Evolutionary conservation across 2,113 vertebrate genomes (phyloP).

Genomic region (Crotalus viridis): DNA sequence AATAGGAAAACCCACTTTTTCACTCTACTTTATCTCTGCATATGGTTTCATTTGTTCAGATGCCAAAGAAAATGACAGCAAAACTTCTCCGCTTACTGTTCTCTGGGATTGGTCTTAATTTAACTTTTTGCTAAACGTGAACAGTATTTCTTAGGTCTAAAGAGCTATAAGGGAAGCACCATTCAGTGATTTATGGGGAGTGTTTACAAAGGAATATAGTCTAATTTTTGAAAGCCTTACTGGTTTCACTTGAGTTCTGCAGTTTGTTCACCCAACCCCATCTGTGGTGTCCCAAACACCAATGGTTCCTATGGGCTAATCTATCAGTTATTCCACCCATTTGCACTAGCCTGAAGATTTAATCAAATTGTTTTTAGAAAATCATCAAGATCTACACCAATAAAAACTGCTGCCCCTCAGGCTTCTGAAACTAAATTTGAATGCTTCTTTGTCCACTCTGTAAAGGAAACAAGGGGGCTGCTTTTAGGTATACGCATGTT

Average conservation of each 20-base stretch:
- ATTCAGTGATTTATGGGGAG: not conserved
- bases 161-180: not conserved
- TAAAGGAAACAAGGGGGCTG: not conserved
- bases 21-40: constrained; percentile 23
- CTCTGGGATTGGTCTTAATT: constrained; percentile 24
- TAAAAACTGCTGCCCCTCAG: not conserved
- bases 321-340: not conserved
- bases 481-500: not conserved
- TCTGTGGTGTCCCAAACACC: constrained; percentile 6
- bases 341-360: not conserved
- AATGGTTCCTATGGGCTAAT: not conserved
- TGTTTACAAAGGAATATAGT: not conserved
- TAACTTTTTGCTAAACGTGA: constrained; percentile 44
- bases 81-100: constrained; percentile 28
- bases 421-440: not conserved
- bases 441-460: not conserved
- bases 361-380: not conserved
- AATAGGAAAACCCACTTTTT: constrained; percentile 46
- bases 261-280: not conserved
- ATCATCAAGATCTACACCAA: not conserved
- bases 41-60: constrained; percentile 36
- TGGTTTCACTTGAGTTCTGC: not conserved
- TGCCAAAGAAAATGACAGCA: constrained; percentile 25
- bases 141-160: constrained; percentile 10
- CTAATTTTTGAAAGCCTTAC: not conserved